Evolutionary conservation across 2,113 vertebrate species (phyloP).

Genomic region (Eolophus roseicapilla): DNA sequence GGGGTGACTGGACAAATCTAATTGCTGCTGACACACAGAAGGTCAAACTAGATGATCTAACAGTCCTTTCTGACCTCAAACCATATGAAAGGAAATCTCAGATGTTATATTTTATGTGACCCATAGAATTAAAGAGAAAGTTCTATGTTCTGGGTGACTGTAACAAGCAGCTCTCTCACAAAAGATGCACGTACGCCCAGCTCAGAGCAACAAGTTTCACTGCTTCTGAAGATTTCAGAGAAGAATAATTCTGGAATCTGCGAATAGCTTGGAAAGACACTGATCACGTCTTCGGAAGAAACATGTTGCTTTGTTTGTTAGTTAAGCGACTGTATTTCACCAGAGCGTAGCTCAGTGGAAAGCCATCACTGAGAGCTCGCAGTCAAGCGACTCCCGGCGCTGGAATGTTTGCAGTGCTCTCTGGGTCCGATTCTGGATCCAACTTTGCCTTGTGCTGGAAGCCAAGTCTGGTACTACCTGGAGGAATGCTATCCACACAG

Average conservation of each 20-base stretch:
- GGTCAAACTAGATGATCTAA: neutral
- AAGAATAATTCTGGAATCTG: neutral
- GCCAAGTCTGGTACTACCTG: neutral
- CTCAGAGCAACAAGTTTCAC: neutral
- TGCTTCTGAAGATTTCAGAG: neutral
- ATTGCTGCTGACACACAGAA: neutral
- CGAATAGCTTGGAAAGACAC: neutral
- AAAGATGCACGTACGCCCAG: rapidly evolving
- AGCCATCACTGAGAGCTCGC: neutral
- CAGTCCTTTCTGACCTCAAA: neutral
- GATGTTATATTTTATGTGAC: neutral
- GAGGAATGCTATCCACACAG: neutral
- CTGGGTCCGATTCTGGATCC: neutral
- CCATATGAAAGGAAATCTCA: neutral
- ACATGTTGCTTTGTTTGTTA: neutral
- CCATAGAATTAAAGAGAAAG: neutral
- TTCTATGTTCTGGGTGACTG: neutral
- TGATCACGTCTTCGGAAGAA: neutral
- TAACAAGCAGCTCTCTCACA: neutral
- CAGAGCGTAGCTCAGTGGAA: neutral
- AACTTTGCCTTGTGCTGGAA: neutral
- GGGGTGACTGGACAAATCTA: neutral
- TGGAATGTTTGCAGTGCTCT: neutral
- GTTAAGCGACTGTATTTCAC: neutral
- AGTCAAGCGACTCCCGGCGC: neutral